Base-by-base conservation (phyloP, 30 jellyfish, hydroid and myxozoan genomes). In the Aurelia aurita region DNA sequence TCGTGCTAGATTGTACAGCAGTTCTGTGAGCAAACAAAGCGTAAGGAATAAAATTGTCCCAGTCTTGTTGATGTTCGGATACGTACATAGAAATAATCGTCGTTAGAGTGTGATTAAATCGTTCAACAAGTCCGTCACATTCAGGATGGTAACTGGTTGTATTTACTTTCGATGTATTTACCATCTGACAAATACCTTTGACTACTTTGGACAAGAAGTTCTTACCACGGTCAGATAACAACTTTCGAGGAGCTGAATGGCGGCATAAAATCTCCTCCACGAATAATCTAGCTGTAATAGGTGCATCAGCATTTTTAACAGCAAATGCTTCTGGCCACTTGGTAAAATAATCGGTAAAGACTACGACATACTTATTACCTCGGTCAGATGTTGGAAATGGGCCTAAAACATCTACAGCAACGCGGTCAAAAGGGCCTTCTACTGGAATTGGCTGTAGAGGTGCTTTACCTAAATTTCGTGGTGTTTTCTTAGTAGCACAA, bases 251-350 rank as follows among this genome's bases (percentile, higher is more conserved):
- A 43, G 91, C 91, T 8, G 78, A 63, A 58, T 87, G 91, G 10
- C 96, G 91, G 39, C 87, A 54, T 39, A 87, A 20, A 84, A 87
- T 78, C 35, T 87, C 87, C 34, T 77, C 84, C 21, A 87, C 87
- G 53, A 76, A 70, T 66, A 78, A 57, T 25, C 57, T 69, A 21
- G 96, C 96, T 21, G 81, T 78, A 4, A 84, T 69, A 23, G 87
- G 66, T 10, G 96, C 91, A 54, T 65, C 84, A 10, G 87, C 84
- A 51, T 59, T 39, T 21, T 62, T 64, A 23, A 78, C 91, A 2
- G 96, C 87, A 59, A 78, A 87, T 57, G 91, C 91, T 53, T 79
- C 91, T 25, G 96, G 91, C 92, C 96, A 87, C 19, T 68, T 57
- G 26, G 93, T 69, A 31, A 71, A 73, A 58, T 74, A 61, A 63